Evolutionary conservation across 2,888 invertebrate species (phyloP), one percentile per base, ranked within the genome.

Genomic region (Morpho deidamia): DNA sequence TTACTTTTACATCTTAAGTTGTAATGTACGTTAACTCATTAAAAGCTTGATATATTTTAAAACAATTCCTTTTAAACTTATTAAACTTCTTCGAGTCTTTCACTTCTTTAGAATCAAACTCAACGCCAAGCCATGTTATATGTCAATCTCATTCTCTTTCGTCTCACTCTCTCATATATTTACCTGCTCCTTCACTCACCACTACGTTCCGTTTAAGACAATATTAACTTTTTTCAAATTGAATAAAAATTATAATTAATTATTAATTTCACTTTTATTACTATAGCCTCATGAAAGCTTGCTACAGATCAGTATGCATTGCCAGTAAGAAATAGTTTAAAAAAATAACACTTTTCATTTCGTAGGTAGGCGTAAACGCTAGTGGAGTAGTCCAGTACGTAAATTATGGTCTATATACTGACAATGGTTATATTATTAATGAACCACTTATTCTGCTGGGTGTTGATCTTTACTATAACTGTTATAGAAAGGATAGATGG

Each of bases 371-470:
- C 14, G 55, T 55, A 1, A 51, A 51, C 11, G 14, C 23, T 11
- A 43, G 23, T 43, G 50, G 50, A 11, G 38, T 34, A 51, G 37
- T 51, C 11, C 50, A 51, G 41, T 51, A 51, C 7, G 9, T 43
- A 10, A 43, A 44, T 23, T n/a, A 46, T 23, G 52, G 46, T n/a
- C 8, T 32, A 7, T 45, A 40, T 33, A 41, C 34, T 37, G 45
- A 51, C n/a, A 51, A 43, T 12, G 50, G 50, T 52, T 45, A 52
- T 11, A 41, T 41, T 11, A 42, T 10, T 35, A 45, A 46, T 37
- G 42, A 49, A 40, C 9, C 37, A 41, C 33, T 45, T 39, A 43
- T 23, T 33, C 10, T 11, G 14, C 8, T 48, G 33, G 12, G 11
- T 33, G 11, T 12, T 10, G 40, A 48, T 48, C 5, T 11, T 41